phyloP scores from a whole-genome alignment of 2,888 invertebrate species.

The Melinaea marsaeus region DNA sequence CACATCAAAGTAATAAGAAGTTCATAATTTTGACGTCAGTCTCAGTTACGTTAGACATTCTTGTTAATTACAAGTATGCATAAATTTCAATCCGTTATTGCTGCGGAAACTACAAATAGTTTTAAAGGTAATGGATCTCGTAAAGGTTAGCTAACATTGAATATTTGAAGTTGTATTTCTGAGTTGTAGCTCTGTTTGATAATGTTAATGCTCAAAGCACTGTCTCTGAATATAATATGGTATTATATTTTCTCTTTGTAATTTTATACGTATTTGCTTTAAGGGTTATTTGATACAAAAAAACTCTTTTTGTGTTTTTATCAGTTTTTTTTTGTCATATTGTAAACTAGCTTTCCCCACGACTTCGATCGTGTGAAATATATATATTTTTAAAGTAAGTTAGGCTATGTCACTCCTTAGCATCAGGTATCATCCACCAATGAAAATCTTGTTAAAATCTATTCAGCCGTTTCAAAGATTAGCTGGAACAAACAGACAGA shows the following conservation, averaged over 20 bases:
- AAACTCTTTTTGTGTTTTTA: not conserved
- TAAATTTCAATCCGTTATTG: not conserved
- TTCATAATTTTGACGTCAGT: no score
- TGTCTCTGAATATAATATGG: not conserved
- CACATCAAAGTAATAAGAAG: no score
- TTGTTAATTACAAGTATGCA: no score
- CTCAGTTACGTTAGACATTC: no score
- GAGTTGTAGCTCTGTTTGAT: not conserved
- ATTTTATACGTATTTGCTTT: not conserved
- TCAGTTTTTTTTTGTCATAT: not conserved
- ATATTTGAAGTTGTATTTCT: conserved; percentile 7
- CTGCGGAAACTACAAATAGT: not conserved
- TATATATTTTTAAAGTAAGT: no score
- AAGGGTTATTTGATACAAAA: not conserved
- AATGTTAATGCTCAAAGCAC: conserved; percentile 1
- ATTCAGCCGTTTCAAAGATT: no score
- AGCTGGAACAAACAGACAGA: no score
- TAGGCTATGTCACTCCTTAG: no score
- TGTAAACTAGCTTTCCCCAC: no score
- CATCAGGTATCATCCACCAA: no score
- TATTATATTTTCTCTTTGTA: not conserved
- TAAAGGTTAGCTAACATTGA: not conserved
- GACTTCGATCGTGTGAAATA: no score
- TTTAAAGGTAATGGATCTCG: not conserved
- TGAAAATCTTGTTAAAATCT: no score